These are phyloP conservation scores for Catamblyrhynchus diadema DNA, from an alignment of 2,797 vertebrate genomes.

Conservation along the genomic window DNA sequence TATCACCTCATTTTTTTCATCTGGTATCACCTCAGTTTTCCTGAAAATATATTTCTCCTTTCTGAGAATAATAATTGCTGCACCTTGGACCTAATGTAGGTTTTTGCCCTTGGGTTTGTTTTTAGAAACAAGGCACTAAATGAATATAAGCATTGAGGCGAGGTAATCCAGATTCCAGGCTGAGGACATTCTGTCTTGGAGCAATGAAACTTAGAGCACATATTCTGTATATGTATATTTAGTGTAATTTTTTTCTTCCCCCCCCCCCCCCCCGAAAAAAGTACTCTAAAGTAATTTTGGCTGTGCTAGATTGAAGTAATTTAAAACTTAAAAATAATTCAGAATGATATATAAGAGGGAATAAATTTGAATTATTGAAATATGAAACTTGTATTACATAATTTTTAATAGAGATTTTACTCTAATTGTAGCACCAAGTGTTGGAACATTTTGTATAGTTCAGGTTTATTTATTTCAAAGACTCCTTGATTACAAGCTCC, in stretches of 20 bases:
- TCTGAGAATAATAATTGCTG: not conserved
- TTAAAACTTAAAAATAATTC: not conserved
- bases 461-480: not conserved
- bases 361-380: not conserved
- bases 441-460: not conserved
- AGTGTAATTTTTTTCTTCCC: not conserved
- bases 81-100: not conserved
- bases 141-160: not conserved
- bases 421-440: not conserved
- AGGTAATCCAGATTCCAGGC: not conserved
- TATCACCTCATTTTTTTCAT: not conserved
- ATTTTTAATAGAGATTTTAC: not conserved
- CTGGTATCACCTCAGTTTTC: not conserved
- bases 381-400: not conserved
- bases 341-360: not conserved
- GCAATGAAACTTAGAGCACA: not conserved
- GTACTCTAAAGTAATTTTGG: not conserved
- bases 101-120: not conserved
- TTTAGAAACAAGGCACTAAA: not conserved
- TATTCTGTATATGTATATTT: not conserved
- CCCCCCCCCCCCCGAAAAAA: fast-evolving
- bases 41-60: not conserved
- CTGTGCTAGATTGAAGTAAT: not conserved
- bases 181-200: not conserved
- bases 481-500: not conserved